Evolutionary conservation across 2,888 invertebrate species (phyloP).

Genomic region (Drosophila ustulata): DNA sequence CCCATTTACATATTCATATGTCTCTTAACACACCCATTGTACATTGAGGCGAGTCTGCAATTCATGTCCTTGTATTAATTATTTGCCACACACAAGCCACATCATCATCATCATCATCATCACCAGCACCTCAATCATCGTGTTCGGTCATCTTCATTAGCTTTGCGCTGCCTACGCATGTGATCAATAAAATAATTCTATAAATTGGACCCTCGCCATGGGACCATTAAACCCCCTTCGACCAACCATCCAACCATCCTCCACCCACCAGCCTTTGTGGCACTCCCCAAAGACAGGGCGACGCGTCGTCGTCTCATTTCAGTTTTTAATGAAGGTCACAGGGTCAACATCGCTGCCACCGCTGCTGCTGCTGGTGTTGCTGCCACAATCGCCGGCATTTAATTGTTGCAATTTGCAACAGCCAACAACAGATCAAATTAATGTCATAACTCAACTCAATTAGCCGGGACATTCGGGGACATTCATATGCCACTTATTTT

Average conservation of each 20-base stretch:
- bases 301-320: conserved; percentile 47
- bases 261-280: background rate
- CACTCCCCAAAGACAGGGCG: conserved; percentile 25
- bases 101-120: conserved; percentile 34
- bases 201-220: conserved; percentile 41
- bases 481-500: conserved; percentile 4
- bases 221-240: conserved; percentile 32
- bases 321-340: conserved; percentile 68
- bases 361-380: conserved; percentile 18
- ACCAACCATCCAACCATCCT: background rate
- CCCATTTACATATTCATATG: conserved; percentile 4
- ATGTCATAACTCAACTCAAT: conserved; percentile 78
- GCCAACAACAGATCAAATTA: conserved; percentile 66
- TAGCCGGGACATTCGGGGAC: conserved; percentile 50
- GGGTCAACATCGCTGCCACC: conserved; percentile 48
- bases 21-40: conserved; percentile 25
- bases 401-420: conserved; percentile 72
- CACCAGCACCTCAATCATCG: conserved; percentile 32
- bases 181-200: conserved; percentile 69
- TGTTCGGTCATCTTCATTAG: conserved; percentile 30
- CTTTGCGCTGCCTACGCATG: conserved; percentile 45
- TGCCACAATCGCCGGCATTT: conserved; percentile 53
- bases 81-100: conserved; percentile 32
- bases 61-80: conserved; percentile 67
- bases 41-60: conserved; percentile 8